Evolutionary conservation across 2,113 vertebrate species (phyloP), one percentile per base, ranked within the genome.

Genomic region (Paedocypris sp.): DNA sequence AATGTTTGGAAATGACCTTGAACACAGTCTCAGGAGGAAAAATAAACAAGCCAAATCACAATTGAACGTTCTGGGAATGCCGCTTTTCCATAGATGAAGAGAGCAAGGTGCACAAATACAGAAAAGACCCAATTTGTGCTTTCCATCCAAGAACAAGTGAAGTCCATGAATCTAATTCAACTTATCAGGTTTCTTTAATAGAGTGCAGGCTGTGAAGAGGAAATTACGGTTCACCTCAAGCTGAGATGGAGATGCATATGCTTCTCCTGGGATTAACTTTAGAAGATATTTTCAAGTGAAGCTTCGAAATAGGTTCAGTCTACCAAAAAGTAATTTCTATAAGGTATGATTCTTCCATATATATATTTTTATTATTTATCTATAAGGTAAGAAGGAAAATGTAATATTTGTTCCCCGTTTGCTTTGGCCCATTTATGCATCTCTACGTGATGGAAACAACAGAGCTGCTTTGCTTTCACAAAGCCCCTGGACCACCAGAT

Each of bases 401-500:
- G n/a, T n/a, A n/a, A n/a, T n/a, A n/a, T n/a, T n/a, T n/a, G n/a
- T 67, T 31, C 47, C 60, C 48, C 53, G 71, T 70, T 69, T 79
- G 74, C 70, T 75, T 79, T 76, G 77, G 81, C 77, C 69, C 33
- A 20, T 75, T 83, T 85, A 80, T 77, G 67, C 82, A 72, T 87
- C 85, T 83, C 59, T 84, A 84, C 82, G 82, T 82, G 74, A 77
- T 82, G 79, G 83, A 35, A 78, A 56, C 72, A 38, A 70, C 72
- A 29, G 52, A 70, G 79, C 50, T 63, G 76, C 76, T 74, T 67
- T 65, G 64, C 45, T 16, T 82, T 75, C 83, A 85, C 77, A 70
- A 76, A 77, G 73, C 68, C 75, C 75, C 54, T 75, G 80, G 83
- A 81, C 75, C 84, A 86, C 84, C 90, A 93, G 90, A 90, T 92